A percentile compares a stretch with the other conserved stretches of the same genome.
phyloP scores from a whole-genome alignment of 2,797 vertebrate species.

The Dermochelys coriacea region DNA sequence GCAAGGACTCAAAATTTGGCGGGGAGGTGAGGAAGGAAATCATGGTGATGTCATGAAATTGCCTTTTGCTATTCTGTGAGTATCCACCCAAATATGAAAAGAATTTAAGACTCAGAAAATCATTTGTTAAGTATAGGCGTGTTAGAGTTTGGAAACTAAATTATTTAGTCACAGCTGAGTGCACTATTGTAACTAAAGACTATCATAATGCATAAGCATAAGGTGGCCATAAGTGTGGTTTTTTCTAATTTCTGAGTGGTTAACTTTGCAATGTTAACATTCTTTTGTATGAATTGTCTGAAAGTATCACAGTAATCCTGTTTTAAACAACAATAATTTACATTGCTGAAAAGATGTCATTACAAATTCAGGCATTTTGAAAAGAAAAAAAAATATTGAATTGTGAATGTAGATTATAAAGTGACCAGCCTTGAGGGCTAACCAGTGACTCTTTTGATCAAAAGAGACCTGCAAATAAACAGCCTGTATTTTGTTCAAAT shows the following conservation, averaged over 20 bases:
- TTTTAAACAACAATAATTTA: constrained; percentile 14
- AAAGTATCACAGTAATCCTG: constrained; percentile 16
- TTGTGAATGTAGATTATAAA: background rate
- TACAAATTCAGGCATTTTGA: constrained; percentile 8
- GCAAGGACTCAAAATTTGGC: background rate
- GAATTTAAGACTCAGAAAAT: background rate
- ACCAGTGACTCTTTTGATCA: background rate
- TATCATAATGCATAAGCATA: background rate
- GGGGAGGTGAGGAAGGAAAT: too few relatives aligned
- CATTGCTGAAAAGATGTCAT: background rate
- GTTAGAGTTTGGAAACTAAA: background rate
- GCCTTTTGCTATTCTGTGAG: background rate
- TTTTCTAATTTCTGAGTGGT: background rate
- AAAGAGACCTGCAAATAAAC: constrained; percentile 22
- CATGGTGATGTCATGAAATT: background rate
- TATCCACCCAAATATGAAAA: background rate
- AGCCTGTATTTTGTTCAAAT: constrained; percentile 1
- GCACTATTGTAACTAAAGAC: background rate
- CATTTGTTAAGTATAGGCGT: background rate
- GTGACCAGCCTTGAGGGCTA: background rate
- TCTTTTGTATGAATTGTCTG: background rate
- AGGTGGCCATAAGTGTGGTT: background rate
- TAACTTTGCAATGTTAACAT: background rate
- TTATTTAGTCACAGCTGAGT: background rate
- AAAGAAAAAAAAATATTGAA: background rate